These are phyloP conservation scores for Osmerus mordax DNA, from an alignment of 2,113 vertebrate species.

Conservation along the genomic window DNA sequence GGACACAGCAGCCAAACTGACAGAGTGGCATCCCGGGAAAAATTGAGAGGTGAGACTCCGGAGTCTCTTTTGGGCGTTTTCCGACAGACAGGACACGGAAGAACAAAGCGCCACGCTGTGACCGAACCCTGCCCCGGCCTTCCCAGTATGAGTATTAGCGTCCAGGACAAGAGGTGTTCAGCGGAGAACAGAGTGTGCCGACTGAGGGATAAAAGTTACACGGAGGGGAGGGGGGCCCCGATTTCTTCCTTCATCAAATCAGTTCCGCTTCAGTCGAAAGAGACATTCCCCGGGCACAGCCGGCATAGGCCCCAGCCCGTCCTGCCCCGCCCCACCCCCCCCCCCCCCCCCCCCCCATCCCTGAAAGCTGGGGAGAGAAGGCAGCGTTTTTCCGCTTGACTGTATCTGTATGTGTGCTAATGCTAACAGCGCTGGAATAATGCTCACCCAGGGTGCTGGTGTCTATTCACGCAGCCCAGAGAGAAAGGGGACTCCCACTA, in stretches of 20 bases:
- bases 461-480: constrained; percentile 23
- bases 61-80: neutral
- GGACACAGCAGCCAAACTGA: too few relatives aligned
- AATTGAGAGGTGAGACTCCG: neutral
- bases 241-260: constrained; percentile 27
- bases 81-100: too few relatives aligned
- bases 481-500: constrained; percentile 11
- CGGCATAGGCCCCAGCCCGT: neutral
- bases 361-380: constrained; percentile 17
- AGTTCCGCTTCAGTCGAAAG: constrained; percentile 34
- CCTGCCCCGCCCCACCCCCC: neutral
- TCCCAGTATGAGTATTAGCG: too few relatives aligned
- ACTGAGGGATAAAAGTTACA: neutral
- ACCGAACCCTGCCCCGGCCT: too few relatives aligned
- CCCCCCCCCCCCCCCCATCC: neutral
- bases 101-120: too few relatives aligned
- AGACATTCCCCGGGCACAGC: constrained; percentile 30
- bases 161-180: too few relatives aligned
- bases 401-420: constrained; percentile 17
- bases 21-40: neutral
- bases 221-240: neutral
- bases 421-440: constrained; percentile 32
- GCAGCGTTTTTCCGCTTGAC: constrained; percentile 28
- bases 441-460: constrained; percentile 23
- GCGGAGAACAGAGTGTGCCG: too few relatives aligned